phyloP scores from a whole-genome alignment of 2,797 vertebrate genomes.

The Coregonus suidteri region DNA sequence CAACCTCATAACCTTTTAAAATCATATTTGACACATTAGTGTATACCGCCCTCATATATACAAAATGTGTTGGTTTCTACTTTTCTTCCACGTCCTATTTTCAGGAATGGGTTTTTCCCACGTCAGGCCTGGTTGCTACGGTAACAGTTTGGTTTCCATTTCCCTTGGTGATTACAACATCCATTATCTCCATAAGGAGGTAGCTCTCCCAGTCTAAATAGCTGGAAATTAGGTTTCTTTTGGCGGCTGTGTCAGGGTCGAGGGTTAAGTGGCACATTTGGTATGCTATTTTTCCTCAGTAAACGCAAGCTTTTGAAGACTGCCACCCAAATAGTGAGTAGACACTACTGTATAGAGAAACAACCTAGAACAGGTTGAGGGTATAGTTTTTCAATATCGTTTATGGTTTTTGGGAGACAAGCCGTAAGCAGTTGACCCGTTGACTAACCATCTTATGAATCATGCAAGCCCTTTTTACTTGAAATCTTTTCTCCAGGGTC shows the following conservation, averaged over 20 bases:
- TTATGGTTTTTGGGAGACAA: neutral
- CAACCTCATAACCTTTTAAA: neutral
- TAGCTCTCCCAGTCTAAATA: neutral
- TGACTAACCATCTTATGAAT: neutral
- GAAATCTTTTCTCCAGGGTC: neutral
- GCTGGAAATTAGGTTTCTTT: neutral
- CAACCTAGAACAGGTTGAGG: neutral
- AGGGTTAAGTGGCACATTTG: neutral
- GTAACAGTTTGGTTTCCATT: slow-evolving; percentile 10
- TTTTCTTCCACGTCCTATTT: neutral
- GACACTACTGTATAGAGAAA: neutral
- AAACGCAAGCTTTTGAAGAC: neutral
- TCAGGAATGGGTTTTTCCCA: neutral
- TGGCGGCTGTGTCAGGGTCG: neutral
- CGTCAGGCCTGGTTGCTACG: neutral
- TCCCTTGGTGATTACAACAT: slow-evolving; percentile 1
- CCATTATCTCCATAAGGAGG: neutral
- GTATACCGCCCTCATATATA: too few species aligned
- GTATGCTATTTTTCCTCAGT: neutral
- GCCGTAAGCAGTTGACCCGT: neutral
- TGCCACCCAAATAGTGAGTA: neutral
- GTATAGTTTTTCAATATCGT: neutral
- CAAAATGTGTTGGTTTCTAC: neutral
- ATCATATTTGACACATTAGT: too few species aligned
- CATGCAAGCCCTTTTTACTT: neutral